These are phyloP conservation scores for Pristionchus arcanus DNA, from an alignment of 2,888 invertebrate genomes.

Conservation along the genomic window DNA sequence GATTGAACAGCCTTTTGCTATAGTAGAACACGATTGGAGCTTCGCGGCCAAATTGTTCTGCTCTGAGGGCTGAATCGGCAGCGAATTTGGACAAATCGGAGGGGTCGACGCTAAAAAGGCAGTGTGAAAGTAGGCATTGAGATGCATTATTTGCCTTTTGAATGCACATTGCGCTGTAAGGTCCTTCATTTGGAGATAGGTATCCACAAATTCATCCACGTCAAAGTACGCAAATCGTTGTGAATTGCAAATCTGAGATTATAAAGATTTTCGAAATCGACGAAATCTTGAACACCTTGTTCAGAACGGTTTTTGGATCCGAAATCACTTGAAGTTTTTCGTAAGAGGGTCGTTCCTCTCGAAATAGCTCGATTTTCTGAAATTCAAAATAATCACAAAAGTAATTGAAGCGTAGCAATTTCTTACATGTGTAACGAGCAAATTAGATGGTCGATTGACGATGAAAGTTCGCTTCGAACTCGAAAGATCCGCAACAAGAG, in stretches of 20 bases:
- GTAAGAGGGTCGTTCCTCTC: not conserved
- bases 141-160: not conserved
- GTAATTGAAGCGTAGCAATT: too few species aligned
- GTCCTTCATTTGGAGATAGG: not conserved
- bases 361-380: not conserved
- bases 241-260: not conserved
- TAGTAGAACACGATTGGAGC: conserved; percentile 1
- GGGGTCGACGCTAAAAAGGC: not conserved
- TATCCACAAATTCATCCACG: not conserved
- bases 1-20: not conserved
- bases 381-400: too few species aligned
- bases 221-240: not conserved
- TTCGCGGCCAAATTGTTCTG: not conserved
- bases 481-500: not conserved
- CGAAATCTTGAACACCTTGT: not conserved
- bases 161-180: not conserved
- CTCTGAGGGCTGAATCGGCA: not conserved
- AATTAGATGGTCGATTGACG: not conserved
- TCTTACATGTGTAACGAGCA: not conserved
- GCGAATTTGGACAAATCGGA: not conserved
- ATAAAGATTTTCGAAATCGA: too few species aligned
- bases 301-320: not conserved
- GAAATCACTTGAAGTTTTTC: not conserved
- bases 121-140: not conserved
- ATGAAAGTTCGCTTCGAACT: not conserved